Conservation (phyloP, 1,140 invertebrate genomes). For the Cyrtorhinus lividipennis region DNA sequence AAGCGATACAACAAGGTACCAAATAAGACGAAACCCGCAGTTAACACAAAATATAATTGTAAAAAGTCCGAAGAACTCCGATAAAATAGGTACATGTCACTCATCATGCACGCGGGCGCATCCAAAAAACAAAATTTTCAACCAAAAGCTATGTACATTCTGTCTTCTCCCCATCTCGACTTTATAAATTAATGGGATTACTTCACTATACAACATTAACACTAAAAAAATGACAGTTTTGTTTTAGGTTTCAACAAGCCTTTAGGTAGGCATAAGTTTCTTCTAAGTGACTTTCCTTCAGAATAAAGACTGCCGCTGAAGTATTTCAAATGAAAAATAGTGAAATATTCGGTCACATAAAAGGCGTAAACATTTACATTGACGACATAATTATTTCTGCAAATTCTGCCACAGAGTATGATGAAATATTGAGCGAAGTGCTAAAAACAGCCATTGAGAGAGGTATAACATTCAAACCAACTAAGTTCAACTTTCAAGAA, state of each 20-base stretch:
- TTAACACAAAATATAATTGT: no score
- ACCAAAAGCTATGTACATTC: no score
- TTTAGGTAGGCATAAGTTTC: conserved; percentile 2
- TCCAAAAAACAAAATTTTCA: no score
- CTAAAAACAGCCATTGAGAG: not conserved
- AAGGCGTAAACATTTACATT: not conserved
- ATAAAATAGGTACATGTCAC: no score
- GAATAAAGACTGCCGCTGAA: not conserved
- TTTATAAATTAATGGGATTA: no score
- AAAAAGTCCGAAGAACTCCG: no score
- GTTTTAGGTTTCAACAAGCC: not conserved
- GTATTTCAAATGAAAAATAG: conserved; percentile 5
- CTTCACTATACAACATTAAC: no score
- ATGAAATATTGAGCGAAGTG: not conserved
- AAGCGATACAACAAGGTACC: no score
- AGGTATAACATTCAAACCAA: not conserved
- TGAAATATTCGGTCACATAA: conserved; percentile 4
- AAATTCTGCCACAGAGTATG: not conserved
- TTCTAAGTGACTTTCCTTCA: not conserved
- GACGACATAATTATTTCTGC: not conserved
- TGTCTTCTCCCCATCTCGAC: no score
- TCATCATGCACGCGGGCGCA: no score
- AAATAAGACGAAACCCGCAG: no score
- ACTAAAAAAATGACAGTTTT: no score
- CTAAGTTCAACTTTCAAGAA: not conserved